Conservation (phyloP, 2,888 invertebrate species). For the Elysia crispata region DNA sequence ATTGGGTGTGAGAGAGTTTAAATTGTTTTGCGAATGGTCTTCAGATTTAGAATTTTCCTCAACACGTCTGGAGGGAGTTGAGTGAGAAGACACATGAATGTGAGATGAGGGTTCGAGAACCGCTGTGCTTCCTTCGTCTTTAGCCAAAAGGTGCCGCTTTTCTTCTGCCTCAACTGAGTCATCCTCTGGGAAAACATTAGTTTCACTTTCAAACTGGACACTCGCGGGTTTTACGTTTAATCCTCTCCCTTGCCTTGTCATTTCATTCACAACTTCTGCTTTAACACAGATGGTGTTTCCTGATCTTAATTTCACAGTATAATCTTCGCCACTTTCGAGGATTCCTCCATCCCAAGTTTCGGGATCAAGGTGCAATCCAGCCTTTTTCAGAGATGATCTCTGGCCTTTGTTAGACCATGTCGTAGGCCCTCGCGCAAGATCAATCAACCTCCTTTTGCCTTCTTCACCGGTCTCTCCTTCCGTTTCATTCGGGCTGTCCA, state of each 20-base stretch:
- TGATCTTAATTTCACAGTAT: constrained; percentile 24
- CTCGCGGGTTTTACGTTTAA: not conserved
- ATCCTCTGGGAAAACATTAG: not conserved
- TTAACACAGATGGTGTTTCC: constrained; percentile 48
- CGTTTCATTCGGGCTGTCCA: constrained; percentile 44
- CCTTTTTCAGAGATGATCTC: not conserved
- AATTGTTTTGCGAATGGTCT: not conserved
- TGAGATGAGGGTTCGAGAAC: constrained; percentile 43
- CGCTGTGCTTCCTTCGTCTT: constrained; percentile 5
- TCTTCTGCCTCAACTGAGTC: not conserved
- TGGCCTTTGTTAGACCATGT: not conserved
- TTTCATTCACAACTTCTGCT: constrained; percentile 49
- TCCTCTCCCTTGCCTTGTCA: constrained; percentile 26
- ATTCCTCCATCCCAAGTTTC: constrained; percentile 24
- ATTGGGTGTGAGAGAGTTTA: not conserved
- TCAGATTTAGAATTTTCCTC: too few relatives aligned
- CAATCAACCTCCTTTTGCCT: not conserved
- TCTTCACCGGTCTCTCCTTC: constrained; percentile 7
- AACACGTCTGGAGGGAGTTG: not conserved
- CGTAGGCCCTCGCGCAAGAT: not conserved
- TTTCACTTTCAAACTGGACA: not conserved
- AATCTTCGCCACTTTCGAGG: not conserved
- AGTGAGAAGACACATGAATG: not conserved
- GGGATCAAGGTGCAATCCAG: constrained; percentile 3
- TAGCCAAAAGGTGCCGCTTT: not conserved